Conservation (phyloP, 2,113 vertebrate genomes). For the Notothenia rossii region DNA sequence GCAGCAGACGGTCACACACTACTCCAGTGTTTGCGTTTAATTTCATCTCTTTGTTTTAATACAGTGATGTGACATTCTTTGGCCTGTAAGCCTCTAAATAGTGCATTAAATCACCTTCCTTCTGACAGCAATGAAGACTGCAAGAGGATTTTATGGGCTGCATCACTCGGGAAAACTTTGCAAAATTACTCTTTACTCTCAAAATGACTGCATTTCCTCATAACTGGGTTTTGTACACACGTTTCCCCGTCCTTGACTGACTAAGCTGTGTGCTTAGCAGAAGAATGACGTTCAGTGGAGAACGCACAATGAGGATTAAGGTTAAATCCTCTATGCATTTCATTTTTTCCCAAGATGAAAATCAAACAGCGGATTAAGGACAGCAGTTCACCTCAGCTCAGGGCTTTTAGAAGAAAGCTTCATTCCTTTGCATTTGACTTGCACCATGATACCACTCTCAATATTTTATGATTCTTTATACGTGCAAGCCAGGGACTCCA, state of each 20-base stretch:
- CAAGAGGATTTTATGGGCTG: slow-evolving; percentile 67
- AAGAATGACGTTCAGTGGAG: slow-evolving; percentile 30
- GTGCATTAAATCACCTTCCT: slow-evolving; percentile 61
- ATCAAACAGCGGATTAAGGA: slow-evolving; percentile 46
- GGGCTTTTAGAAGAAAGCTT: slow-evolving; percentile 5
- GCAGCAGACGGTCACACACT: background rate
- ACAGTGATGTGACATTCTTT: slow-evolving; percentile 44
- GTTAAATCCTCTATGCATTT: slow-evolving; percentile 40
- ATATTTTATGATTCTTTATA: no score
- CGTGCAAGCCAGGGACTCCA: no score
- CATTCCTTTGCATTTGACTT: no score
- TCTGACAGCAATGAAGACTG: slow-evolving; percentile 50
- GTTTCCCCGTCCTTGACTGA: slow-evolving; percentile 5
- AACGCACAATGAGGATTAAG: slow-evolving; percentile 43
- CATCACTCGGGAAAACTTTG: slow-evolving; percentile 55
- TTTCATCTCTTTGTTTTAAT: slow-evolving; percentile 61
- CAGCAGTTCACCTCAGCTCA: slow-evolving; percentile 25
- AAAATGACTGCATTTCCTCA: slow-evolving; percentile 7
- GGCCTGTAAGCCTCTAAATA: slow-evolving; percentile 63
- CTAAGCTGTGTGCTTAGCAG: slow-evolving; percentile 39
- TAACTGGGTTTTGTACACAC: background rate
- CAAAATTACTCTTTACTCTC: slow-evolving; percentile 48
- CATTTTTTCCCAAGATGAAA: slow-evolving; percentile 52
- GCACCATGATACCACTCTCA: no score
- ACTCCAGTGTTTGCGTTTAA: slow-evolving; percentile 15